phyloP scores from a whole-genome alignment of 2,113 vertebrate genomes.

The Mus pahari region DNA sequence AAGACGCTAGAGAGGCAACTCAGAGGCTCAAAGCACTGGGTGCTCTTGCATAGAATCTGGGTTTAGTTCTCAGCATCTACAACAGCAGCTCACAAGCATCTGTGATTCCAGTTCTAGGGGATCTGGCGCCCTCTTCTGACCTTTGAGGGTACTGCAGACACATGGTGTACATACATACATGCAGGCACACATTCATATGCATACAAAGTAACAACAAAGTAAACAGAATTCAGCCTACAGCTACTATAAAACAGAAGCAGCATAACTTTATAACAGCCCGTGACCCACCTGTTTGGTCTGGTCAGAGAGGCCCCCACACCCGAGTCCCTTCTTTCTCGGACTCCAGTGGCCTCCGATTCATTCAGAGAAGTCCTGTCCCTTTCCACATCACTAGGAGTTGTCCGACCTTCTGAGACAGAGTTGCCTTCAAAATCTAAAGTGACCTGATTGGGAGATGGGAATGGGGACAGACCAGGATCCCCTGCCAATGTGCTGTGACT shows the following conservation, averaged over 20 bases:
- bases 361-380: slow-evolving; percentile 93
- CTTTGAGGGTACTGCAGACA: neutral
- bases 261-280: neutral
- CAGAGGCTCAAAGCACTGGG: neutral
- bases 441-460: slow-evolving; percentile 90
- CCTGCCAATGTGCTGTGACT: slow-evolving; percentile 61
- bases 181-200: neutral
- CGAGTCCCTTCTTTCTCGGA: slow-evolving; percentile 95
- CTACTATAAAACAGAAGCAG: neutral
- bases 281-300: slow-evolving; percentile 93
- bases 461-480: slow-evolving; percentile 74
- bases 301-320: slow-evolving; percentile 97
- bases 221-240: neutral
- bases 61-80: neutral
- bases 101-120: neutral
- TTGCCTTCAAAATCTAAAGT: slow-evolving; percentile 95
- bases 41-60: neutral
- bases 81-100: neutral
- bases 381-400: slow-evolving; percentile 91
- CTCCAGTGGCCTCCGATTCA: slow-evolving; percentile 90
- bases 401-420: slow-evolving; percentile 92
- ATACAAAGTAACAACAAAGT: neutral
- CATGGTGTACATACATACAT: neutral
- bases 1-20: neutral
- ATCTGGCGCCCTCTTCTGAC: neutral